These are phyloP conservation scores for Puntigrus tetrazona DNA, from an alignment of 2,113 vertebrate species.

Conservation along the genomic window DNA sequence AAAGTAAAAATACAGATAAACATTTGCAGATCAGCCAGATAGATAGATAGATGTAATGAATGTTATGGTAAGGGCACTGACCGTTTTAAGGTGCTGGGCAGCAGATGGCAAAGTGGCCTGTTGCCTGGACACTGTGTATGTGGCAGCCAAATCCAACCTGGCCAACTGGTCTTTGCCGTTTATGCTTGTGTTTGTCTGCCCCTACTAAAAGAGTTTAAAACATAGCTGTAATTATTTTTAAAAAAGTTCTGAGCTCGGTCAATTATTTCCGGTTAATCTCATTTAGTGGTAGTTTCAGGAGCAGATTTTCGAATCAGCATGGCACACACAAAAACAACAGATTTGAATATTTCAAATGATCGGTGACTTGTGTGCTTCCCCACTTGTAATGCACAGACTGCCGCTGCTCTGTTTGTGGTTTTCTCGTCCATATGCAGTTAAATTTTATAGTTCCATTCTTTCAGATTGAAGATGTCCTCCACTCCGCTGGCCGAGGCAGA, in stretches of 20 bases:
- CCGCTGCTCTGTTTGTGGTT: neutral
- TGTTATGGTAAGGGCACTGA: conserved; percentile 5
- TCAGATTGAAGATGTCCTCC: conserved; percentile 48
- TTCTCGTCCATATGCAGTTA: neutral
- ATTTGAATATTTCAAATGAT: neutral
- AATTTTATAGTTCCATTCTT: neutral
- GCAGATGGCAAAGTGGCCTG: conserved; percentile 51
- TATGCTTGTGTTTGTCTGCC: neutral
- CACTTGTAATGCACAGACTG: neutral
- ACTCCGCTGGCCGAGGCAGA: conserved; percentile 43
- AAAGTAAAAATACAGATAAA: neutral
- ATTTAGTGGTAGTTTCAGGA: neutral
- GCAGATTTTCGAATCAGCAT: conserved; percentile 9
- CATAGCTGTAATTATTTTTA: neutral
- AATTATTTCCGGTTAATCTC: neutral
- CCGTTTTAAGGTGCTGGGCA: conserved; percentile 31
- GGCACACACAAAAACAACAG: neutral
- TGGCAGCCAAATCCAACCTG: conserved; percentile 1
- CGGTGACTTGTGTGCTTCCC: neutral
- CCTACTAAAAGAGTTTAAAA: neutral
- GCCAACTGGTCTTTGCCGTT: conserved; percentile 40
- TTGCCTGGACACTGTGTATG: conserved; percentile 26
- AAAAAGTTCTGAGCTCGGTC: neutral
- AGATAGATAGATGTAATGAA: neutral
- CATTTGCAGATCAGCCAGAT: neutral